A percentile compares a stretch with the other conserved stretches of the same genome.
Conservation (phyloP, 2,888 invertebrate species). For the Nymphalis polychloros region DNA sequence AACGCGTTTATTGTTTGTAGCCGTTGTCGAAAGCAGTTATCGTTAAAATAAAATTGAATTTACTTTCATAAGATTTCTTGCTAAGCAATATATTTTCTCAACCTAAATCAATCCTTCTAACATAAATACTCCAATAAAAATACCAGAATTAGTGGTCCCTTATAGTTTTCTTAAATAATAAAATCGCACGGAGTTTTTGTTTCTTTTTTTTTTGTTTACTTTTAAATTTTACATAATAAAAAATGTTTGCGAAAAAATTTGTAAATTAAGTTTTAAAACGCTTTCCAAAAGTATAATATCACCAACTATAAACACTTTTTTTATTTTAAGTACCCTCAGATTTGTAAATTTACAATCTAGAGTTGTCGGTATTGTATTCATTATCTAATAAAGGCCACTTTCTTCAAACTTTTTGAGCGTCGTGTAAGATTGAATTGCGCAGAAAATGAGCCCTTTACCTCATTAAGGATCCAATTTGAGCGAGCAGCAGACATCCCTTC, state of each 20-base stretch:
- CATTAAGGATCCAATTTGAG: constrained; percentile 75
- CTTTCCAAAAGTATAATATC: no score
- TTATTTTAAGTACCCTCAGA: background rate
- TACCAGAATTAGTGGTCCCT: background rate
- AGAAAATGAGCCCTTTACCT: constrained; percentile 71
- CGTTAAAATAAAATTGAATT: background rate
- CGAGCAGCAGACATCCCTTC: constrained; percentile 62
- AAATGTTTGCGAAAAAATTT: no score
- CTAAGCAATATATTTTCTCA: background rate
- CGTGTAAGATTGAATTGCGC: constrained; percentile 53
- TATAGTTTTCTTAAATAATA: background rate
- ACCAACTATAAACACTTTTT: background rate
- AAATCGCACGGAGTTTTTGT: no score
- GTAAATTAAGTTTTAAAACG: no score
- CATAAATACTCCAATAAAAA: background rate
- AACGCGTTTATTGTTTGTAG: no score
- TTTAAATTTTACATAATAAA: no score
- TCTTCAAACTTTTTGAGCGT: constrained; percentile 26
- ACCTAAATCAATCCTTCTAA: background rate
- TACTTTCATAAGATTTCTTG: background rate
- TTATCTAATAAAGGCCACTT: constrained; percentile 42
- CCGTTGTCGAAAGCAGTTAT: no score
- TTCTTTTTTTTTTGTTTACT: no score
- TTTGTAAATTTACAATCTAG: constrained; percentile 47
- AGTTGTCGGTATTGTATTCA: constrained; percentile 25